Base-by-base conservation (phyloP, 2,113 vertebrate genomes). In the Chrysochloris asiatica region DNA sequence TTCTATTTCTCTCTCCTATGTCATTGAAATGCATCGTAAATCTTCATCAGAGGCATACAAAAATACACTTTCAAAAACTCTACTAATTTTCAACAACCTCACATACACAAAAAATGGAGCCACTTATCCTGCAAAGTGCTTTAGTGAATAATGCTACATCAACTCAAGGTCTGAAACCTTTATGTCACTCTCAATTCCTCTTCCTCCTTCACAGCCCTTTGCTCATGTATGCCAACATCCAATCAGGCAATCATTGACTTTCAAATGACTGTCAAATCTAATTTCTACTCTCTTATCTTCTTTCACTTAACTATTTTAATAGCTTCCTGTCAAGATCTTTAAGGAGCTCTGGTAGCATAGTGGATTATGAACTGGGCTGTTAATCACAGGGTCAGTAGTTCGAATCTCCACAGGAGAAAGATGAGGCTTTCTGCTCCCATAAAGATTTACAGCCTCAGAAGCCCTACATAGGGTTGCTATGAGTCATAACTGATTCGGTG, bases 21-120 rank as follows among this genome's bases (percentile, higher is more conserved):
- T n/a, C 26, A 38, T 36, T 88, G 61, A 85, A 81, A 82, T 82
- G 21, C 21, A 59, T 91, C 71, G 14, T 41, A 45, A 73, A 69
- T 21, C 17, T 82, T 93, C n/a, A 67, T 82, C 48, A 89, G 56
- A 81, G 9, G 5, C 16, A 69, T 43, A 17, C 54, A 45, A 78
- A n/a, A 81, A 12, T 16, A 73, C n/a, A 33, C 3, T 77, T 83
- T 91, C 33, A 4, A 14, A 91, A 91, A 93, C 17, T 86, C 33
- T 56, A 38, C n/a, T 76, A 71, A 86, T 92, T 90, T 13, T 88
- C 33, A 86, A 77, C 14, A 83, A 14, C 75, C 10, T 52, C 65
- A 38, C 12, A 47, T 2, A 19, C 4, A 48, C n/a, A 38, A 8
- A 43, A 43, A 2, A 87, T 50, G 41, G 61, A 41, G 50, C 3